Percentiles rank a stretch among this genome's conserved stretches.
Evolutionary conservation across 2,888 invertebrate species (phyloP).

Genomic region (Petrophora chlorosata): DNA sequence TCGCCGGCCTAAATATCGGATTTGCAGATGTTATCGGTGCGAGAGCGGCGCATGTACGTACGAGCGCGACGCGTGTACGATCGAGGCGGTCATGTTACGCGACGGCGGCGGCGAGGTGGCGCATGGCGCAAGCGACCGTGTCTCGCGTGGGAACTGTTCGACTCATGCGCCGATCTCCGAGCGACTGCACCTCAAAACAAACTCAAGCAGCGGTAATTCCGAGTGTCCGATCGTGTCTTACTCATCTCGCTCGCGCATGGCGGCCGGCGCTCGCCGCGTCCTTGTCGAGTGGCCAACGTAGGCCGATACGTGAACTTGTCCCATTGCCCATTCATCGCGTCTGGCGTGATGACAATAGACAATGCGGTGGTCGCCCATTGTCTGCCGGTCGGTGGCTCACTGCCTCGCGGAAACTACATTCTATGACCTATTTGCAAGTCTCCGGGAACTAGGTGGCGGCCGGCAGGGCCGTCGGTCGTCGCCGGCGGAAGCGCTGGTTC

Average conservation of each 20-base stretch:
- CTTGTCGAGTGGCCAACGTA: conserved; percentile 50
- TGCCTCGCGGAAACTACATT: conserved; percentile 60
- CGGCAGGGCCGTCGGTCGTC: too few species aligned
- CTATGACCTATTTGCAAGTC: conserved; percentile 58
- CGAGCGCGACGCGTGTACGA: conserved; percentile 70
- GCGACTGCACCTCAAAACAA: conserved; percentile 70
- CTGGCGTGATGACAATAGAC: conserved; percentile 67
- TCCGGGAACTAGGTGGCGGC: conserved; percentile 54
- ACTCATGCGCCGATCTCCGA: conserved; percentile 69
- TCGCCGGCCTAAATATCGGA: conserved; percentile 73
- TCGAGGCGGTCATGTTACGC: conserved; percentile 66
- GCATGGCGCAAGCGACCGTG: conserved; percentile 37
- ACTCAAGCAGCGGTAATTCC: conserved; percentile 73
- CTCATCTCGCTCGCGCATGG: conserved; percentile 46
- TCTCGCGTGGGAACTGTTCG: conserved; percentile 49
- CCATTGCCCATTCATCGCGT: conserved; percentile 78
- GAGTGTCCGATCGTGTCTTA: conserved; percentile 60
- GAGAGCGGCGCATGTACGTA: conserved; percentile 63
- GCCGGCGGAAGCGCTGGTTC: conserved; percentile 46
- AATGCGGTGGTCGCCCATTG: conserved; percentile 67
- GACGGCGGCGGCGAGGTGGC: conserved; percentile 18
- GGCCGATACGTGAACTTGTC: conserved; percentile 69
- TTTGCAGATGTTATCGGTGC: conserved; percentile 76
- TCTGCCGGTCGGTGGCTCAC: conserved; percentile 53
- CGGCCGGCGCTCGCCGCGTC: conserved; percentile 42